phyloP scores from a whole-genome alignment of 2,113 vertebrate genomes.

The Genyomyrus donnyi region DNA sequence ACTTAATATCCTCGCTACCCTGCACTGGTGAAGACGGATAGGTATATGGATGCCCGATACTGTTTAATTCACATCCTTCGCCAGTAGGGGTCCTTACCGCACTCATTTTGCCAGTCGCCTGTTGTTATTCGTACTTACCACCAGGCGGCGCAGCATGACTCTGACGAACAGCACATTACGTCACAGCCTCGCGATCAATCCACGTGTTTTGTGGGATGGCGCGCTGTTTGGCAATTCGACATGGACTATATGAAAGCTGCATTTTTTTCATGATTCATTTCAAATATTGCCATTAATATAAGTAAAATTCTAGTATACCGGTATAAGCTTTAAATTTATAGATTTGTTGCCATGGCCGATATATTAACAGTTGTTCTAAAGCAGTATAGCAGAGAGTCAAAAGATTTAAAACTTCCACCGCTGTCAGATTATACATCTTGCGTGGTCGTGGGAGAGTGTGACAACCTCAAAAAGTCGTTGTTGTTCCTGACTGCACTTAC shows the following conservation, averaged over 20 bases:
- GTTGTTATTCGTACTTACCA: background rate
- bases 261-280: background rate
- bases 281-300: background rate
- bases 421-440: slow-evolving; percentile 19
- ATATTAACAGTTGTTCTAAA: slow-evolving; percentile 49
- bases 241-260: background rate
- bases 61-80: background rate
- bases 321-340: background rate
- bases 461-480: slow-evolving; percentile 43
- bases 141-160: background rate
- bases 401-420: accelerated
- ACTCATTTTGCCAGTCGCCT: background rate
- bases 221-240: background rate
- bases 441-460: slow-evolving; percentile 45
- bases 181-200: background rate
- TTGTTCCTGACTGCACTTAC: slow-evolving; percentile 56
- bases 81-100: background rate
- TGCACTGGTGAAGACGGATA: background rate
- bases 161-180: background rate
- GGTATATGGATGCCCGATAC: background rate
- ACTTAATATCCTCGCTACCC: background rate
- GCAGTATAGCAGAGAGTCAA: slow-evolving; percentile 31
- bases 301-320: background rate
- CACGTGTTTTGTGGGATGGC: background rate
- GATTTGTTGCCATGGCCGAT: slow-evolving; percentile 46